Conservation (phyloP, 2,797 vertebrate genomes). For the Alectoris magna region DNA sequence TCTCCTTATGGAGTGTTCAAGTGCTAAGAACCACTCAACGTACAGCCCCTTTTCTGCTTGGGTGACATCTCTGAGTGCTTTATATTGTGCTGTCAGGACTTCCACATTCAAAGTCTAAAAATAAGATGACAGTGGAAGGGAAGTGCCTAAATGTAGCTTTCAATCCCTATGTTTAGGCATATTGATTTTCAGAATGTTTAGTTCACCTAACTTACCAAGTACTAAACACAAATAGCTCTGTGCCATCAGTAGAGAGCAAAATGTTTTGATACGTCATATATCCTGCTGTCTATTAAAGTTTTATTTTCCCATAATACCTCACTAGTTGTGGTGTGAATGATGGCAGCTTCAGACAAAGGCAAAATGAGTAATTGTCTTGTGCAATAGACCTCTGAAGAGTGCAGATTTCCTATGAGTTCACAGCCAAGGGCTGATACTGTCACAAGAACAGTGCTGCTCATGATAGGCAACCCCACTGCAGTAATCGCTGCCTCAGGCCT, state of each 20-base stretch:
- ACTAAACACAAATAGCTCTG: background rate
- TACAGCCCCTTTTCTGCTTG: background rate
- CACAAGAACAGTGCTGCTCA: background rate
- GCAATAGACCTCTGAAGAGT: background rate
- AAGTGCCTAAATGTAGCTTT: background rate
- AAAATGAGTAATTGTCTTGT: background rate
- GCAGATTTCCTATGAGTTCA: background rate
- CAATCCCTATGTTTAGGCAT: background rate
- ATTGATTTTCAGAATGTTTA: background rate
- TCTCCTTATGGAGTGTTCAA: background rate
- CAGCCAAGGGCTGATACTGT: background rate
- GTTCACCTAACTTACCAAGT: background rate
- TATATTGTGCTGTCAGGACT: background rate
- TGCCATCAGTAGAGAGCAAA: background rate
- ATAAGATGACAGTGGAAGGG: background rate
- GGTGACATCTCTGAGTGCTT: background rate
- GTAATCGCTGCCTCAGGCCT: background rate
- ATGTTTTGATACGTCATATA: background rate
- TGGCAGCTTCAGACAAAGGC: background rate
- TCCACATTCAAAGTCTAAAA: background rate
- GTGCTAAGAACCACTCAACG: background rate
- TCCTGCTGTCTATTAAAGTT: background rate
- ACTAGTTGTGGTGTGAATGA: background rate
- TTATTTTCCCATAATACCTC: background rate
- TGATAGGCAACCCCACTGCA: background rate